Evolutionary conservation across 2,888 invertebrate genomes (phyloP), one percentile per base, ranked within the genome.

Genomic region (Oligia fasciuncula): DNA sequence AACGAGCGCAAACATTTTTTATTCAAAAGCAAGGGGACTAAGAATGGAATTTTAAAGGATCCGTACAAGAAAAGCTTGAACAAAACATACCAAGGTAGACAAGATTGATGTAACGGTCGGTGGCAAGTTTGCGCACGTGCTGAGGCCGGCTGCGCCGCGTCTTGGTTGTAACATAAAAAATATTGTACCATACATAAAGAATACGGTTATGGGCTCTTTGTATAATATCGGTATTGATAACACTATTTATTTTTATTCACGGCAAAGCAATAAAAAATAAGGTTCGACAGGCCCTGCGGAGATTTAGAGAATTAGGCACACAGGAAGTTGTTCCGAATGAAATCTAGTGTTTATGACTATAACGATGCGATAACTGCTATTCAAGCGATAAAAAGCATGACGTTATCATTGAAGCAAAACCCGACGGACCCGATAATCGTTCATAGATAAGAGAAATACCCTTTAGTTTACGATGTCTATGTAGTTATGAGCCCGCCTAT

Each of bases 51-150:
- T 93, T 87, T 79, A 85, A 85, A 82, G 79, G 60, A 60, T 76
- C 51, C 40, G 60, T 63, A 73, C 80, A 86, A 88, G 91, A 91
- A 93, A 94, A 93, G 92, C 90, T 93, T 93, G 93, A 92, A 93
- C 93, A 94, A 94, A 92, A 93, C 92, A 91, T 91, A 92, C 91
- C 91, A 93, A 94, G 93, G 94, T 93, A 94, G 95, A 94, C 92
- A 95, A 95, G 96, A 96, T 95, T 94, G 94, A 96, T 96, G 96
- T 96, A 95, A 95, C 96, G 96, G 95, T 92, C 93, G 92, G 88
- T 89, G 90, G 93, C 89, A 93, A 95, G 93, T 94, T 94, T 91
- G 94, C 95, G 96, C 97, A 96, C 96, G 96, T 97, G 96, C 95
- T 94, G 77, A 80, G 88, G 93, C 94, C 96, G 94, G 96, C 93